Evolutionary conservation across 2,113 vertebrate genomes (phyloP).

Genomic region (Pedionomus torquatus): DNA sequence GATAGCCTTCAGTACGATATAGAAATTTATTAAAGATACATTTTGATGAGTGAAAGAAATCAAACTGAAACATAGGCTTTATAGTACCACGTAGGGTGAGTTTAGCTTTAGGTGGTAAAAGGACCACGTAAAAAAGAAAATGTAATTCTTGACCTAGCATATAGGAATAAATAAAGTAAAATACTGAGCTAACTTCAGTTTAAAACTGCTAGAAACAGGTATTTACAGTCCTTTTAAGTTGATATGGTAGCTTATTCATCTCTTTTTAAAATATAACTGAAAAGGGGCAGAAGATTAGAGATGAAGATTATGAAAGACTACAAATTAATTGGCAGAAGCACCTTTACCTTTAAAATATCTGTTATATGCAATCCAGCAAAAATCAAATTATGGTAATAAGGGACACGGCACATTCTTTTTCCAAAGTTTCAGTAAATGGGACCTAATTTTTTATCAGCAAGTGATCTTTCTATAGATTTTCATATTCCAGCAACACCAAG

Average conservation of each 20-base stretch:
- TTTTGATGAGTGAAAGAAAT: neutral
- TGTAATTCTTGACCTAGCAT: neutral
- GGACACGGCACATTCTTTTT: neutral
- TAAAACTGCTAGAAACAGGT: neutral
- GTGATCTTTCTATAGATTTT: neutral
- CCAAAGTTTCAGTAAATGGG: neutral
- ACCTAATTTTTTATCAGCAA: neutral
- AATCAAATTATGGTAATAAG: neutral
- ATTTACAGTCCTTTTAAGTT: neutral
- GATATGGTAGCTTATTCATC: accelerated
- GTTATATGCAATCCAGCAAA: neutral
- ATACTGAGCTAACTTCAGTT: neutral
- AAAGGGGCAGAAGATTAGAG: neutral
- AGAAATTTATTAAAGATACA: neutral
- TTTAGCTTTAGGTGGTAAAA: neutral
- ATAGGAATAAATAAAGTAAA: neutral
- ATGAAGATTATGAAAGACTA: neutral
- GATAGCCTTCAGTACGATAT: neutral
- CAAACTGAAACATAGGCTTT: neutral
- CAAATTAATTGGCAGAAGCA: neutral
- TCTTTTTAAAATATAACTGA: neutral
- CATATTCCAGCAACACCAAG: neutral
- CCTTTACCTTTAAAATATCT: neutral
- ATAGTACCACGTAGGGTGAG: neutral
- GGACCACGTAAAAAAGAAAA: neutral